Evolutionary conservation across 2,888 invertebrate genomes (phyloP), one percentile per base, ranked within the genome.

Genomic region (Acronicta psi): DNA sequence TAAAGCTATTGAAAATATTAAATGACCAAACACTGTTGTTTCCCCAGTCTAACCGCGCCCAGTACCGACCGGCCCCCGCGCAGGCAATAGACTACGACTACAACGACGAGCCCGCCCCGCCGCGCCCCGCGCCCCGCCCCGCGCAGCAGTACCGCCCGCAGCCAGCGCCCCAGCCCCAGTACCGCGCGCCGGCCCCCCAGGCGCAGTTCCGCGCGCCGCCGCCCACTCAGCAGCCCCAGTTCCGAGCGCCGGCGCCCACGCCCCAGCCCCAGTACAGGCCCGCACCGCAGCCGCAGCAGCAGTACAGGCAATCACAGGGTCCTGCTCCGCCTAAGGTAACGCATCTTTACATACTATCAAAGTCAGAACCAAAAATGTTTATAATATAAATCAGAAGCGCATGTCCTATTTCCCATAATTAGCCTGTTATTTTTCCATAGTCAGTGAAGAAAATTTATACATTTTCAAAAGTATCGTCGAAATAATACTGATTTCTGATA

Each of bases 261-360:
- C 77, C 75, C 10, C 86, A 78, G 59, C 84, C 76, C 23, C 85
- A 86, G 53, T 85, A 84, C 65, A 70, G 83, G 14, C 84, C 83
- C 0, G 71, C 81, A 60, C 89, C 81, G 44, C 85, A 74, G 50
- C 81, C 79, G 42, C 85, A 86, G 69, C 83, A 76, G 23, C 84
- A 85, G 47, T 84, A 83, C 71, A 77, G 81, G 29, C 81, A 81
- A 64, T 87, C 81, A 60, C 56, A 66, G 20, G 43, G 62, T 9
- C 92, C 93, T 13, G 50, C 86, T 0, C 92, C 93, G 2, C 91
- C 92, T 23, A 92, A 87, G 86, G 92, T 92, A 77, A 53, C 13
- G 23, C n/a, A 3, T n/a, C 6, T 31, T 11, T 5, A 1, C 11
- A 29, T 2, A 29, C 10, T 2, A 2, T 3, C 10, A 10, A 1